Conservation (phyloP, 2,797 vertebrate species). For the Phylloscopus collybita region DNA sequence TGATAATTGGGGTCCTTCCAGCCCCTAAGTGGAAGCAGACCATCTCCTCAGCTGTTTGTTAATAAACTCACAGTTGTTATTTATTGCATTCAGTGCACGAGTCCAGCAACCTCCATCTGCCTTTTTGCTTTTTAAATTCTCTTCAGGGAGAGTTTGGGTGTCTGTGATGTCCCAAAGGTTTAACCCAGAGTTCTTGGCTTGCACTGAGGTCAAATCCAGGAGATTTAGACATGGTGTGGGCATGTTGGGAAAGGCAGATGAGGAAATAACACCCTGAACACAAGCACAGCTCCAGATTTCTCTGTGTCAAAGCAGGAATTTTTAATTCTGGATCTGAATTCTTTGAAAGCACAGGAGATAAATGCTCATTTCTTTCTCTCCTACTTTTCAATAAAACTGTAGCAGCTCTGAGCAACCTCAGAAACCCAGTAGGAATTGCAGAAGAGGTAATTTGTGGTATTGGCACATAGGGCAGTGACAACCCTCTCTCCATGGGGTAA, state of each 20-base stretch:
- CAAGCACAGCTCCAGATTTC: background rate
- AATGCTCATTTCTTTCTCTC: background rate
- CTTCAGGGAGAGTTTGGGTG: background rate
- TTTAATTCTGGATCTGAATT: background rate
- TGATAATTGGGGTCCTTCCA: slow-evolving; percentile 18
- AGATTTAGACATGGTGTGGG: background rate
- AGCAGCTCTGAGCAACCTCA: background rate
- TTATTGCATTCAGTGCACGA: background rate
- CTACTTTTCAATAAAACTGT: background rate
- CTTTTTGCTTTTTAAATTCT: background rate
- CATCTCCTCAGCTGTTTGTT: background rate
- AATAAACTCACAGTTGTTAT: background rate
- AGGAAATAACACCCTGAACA: background rate
- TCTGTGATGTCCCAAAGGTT: background rate
- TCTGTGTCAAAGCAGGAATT: fast-evolving
- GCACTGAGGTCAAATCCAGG: background rate
- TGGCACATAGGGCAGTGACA: background rate
- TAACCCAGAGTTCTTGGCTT: background rate
- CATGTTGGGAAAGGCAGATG: background rate
- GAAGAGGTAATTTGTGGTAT: background rate
- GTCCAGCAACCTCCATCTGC: background rate
- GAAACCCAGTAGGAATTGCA: background rate
- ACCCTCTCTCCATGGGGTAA: background rate
- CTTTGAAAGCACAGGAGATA: background rate
- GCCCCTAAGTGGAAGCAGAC: slow-evolving; percentile 19